Conservation (phyloP, 2,113 vertebrate species). For the Gobiocypris rarus region DNA sequence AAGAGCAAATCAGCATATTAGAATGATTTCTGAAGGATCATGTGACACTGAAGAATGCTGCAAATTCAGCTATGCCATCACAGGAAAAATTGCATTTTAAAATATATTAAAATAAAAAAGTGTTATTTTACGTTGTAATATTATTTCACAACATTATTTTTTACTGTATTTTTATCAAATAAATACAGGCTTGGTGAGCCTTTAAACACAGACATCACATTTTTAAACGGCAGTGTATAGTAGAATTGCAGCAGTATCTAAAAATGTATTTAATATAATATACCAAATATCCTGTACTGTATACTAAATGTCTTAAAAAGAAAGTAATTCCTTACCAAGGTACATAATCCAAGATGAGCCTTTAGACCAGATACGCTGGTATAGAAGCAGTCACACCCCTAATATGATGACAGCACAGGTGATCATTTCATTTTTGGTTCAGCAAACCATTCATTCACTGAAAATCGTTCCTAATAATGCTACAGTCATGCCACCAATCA, state of each 20-base stretch:
- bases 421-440: background rate
- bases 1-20: background rate
- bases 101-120: background rate
- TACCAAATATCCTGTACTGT: too few species aligned
- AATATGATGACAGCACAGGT: conserved; percentile 48
- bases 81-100: background rate
- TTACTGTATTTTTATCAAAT: background rate
- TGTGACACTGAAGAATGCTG: background rate
- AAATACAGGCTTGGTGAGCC: too few species aligned
- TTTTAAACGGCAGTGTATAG: too few species aligned
- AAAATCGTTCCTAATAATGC: background rate
- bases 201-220: too few species aligned
- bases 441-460: background rate
- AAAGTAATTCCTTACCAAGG: conserved; percentile 74
- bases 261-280: too few species aligned
- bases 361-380: conserved; percentile 94
- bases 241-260: too few species aligned
- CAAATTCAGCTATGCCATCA: background rate
- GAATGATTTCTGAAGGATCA: background rate
- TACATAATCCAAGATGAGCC: conserved; percentile 90
- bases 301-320: background rate
- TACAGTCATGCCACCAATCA: background rate
- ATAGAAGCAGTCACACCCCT: conserved; percentile 91
- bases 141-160: background rate
- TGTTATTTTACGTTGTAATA: background rate